phyloP scores from a whole-genome alignment of 2,888 invertebrate species.

The Eupithecia abbreviata region DNA sequence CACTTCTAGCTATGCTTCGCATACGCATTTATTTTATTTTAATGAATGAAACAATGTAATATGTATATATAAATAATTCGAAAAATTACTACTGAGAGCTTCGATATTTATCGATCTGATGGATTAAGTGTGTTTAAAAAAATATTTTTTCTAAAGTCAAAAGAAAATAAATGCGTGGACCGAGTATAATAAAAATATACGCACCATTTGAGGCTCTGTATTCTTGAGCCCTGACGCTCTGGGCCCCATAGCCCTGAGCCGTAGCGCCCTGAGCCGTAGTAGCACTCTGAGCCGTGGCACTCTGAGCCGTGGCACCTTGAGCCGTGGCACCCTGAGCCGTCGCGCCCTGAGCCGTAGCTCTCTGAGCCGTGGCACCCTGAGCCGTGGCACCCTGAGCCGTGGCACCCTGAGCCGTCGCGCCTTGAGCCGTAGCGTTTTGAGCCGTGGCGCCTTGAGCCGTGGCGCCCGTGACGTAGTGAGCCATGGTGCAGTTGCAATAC shows the following conservation, averaged over 20 bases:
- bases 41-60: too few relatives aligned
- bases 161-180: too few relatives aligned
- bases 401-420: not conserved
- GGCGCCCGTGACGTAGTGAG: not conserved
- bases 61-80: too few relatives aligned
- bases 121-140: too few relatives aligned
- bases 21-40: too few relatives aligned
- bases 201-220: not conserved
- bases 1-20: not conserved
- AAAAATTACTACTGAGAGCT: not conserved
- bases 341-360: not conserved
- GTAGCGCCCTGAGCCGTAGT: too few relatives aligned
- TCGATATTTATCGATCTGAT: too few relatives aligned
- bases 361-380: not conserved
- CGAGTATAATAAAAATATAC: not conserved
- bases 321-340: too few relatives aligned
- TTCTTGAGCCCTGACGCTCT: not conserved
- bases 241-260: not conserved
- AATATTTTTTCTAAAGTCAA: too few relatives aligned
- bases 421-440: not conserved
- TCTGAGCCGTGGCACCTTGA: too few relatives aligned
- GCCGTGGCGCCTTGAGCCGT: not conserved
- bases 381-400: not conserved
- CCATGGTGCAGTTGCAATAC: not conserved
- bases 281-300: too few relatives aligned